Evolutionary conservation across 2,888 invertebrate genomes (phyloP), one percentile per base, ranked within the genome.

Genomic region (Lathronympha strigana): DNA sequence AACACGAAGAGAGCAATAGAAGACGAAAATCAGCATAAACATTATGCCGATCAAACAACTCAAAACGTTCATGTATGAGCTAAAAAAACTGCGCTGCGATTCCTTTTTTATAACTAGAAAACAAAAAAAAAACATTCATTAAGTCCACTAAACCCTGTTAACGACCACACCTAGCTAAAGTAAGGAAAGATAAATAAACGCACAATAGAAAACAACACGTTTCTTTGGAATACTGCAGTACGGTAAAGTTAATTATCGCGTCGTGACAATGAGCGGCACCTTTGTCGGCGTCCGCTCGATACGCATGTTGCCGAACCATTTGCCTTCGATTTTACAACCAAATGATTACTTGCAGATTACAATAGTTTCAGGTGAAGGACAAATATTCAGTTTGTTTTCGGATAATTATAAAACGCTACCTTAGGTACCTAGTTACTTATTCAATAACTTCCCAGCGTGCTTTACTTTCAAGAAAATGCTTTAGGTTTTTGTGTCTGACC

Each of bases 271-370:
- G 68, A 66, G 72, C 53, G 87, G 83, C 70, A 68, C 80, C 82
- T 88, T 89, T 89, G 91, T 87, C 88, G 89, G 87, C 76, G 90
- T 81, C 87, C 87, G 88, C 77, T 78, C 76, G 81, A 81, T 83
- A 86, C 82, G 81, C 81, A 72, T 83, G 76, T 76, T 73, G 80
- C 79, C 69, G 69, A 73, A 72, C 73, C 80, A 83, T 84, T 83
- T 79, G 83, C 81, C 82, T 83, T 83, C 79, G 76, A 82, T 87
- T 83, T 74, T 74, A 78, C 73, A 76, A 80, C 68, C 82, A 80
- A 83, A 82, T 79, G 79, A 76, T 79, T 78, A 76, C 76, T 79
- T 57, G 79, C 80, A 81, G 82, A 83, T 82, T 79, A 72, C 70
- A 73, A 71, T 77, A 80, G 57, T 58, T 61, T 28, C 33, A 31